phyloP scores from a whole-genome alignment of 2,797 vertebrate genomes.

The Potorous gilbertii region DNA sequence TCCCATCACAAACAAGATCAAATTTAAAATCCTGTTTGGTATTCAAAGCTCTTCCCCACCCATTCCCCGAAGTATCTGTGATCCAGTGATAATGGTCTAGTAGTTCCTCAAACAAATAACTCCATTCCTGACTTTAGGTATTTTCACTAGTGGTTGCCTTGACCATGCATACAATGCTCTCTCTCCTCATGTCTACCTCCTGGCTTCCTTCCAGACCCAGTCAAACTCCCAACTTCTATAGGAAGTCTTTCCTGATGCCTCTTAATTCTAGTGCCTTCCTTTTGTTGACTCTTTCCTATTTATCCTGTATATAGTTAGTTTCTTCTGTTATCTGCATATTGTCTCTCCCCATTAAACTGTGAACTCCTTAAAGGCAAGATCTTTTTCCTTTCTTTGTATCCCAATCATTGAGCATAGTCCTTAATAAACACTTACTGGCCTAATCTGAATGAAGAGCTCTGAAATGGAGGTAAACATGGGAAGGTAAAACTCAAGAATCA shows the following conservation, averaged over 20 bases:
- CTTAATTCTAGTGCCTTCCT: background rate
- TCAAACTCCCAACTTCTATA: background rate
- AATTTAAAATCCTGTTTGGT: background rate
- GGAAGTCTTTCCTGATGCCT: background rate
- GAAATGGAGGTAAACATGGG: too few species aligned
- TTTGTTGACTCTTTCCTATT: background rate
- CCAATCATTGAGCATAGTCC: background rate
- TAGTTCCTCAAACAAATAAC: background rate
- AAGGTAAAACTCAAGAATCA: background rate
- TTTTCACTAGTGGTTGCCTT: background rate
- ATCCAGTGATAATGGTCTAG: background rate
- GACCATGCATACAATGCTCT: background rate
- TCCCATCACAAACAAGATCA: background rate
- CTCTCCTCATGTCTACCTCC: background rate
- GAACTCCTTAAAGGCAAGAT: too few species aligned
- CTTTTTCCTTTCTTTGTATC: background rate
- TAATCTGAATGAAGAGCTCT: too few species aligned
- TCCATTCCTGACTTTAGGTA: background rate
- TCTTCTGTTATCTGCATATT: background rate
- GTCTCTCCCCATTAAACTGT: too few species aligned
- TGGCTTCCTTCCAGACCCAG: background rate
- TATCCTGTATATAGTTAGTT: background rate
- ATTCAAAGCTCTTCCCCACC: background rate
- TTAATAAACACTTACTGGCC: background rate
- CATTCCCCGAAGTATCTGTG: background rate